Evolutionary conservation across 2,888 invertebrate species (phyloP).

Genomic region (Chouioia cunea): DNA sequence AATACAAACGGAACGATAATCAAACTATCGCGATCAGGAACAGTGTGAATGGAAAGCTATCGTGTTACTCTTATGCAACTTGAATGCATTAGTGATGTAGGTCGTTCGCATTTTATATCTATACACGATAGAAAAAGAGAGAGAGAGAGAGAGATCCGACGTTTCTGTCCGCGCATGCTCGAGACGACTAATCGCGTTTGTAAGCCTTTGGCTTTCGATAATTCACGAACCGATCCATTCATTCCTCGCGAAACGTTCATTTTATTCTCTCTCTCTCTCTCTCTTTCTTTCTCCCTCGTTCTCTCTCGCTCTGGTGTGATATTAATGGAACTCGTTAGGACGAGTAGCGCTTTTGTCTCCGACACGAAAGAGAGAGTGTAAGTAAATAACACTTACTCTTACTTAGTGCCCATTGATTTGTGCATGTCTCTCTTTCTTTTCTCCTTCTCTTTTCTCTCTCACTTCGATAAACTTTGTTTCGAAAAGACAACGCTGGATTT

Average conservation of each 20-base stretch:
- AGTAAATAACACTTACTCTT: constrained; percentile 45
- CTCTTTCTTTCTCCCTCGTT: background rate
- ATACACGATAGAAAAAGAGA: constrained; percentile 2
- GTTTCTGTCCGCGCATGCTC: too few species aligned
- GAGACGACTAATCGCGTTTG: too few species aligned
- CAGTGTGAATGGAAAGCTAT: too few species aligned
- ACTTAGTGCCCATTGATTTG: constrained; percentile 36
- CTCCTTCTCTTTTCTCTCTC: constrained; percentile 27
- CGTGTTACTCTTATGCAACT: too few species aligned
- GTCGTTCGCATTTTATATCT: constrained; percentile 5
- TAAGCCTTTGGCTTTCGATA: constrained; percentile 24
- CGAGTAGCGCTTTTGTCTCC: constrained; percentile 25
- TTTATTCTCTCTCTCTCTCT: constrained; percentile 16
- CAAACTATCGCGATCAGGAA: too few species aligned
- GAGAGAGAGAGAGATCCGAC: constrained; percentile 12
- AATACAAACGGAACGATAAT: too few species aligned
- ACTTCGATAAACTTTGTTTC: background rate
- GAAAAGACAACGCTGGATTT: too few species aligned
- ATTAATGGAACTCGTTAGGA: constrained; percentile 39
- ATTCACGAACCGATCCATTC: constrained; percentile 46
- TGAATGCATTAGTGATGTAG: constrained; percentile 40
- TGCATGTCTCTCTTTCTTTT: constrained; percentile 18
- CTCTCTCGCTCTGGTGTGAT: constrained; percentile 7
- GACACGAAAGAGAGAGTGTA: background rate
- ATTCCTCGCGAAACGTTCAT: constrained; percentile 34